Conservation (phyloP, 2,797 vertebrate genomes). For the Galagoides demidoff region DNA sequence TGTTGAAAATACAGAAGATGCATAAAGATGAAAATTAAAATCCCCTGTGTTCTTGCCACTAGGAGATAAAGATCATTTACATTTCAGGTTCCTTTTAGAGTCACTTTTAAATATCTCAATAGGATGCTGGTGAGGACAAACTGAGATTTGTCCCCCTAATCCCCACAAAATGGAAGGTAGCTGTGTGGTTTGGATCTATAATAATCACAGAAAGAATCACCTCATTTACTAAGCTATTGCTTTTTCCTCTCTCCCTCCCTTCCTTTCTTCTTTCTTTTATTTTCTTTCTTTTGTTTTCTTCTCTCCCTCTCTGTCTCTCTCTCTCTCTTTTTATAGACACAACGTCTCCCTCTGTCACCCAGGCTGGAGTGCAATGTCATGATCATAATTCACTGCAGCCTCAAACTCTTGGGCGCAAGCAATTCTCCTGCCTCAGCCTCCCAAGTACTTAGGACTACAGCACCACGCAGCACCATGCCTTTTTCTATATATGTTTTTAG, state of each 20-base stretch:
- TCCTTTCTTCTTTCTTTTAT: no score
- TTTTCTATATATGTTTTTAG: not conserved
- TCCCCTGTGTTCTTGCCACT: not conserved
- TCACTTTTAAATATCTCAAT: not conserved
- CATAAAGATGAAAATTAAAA: not conserved
- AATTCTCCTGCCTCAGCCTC: not conserved
- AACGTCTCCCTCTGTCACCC: not conserved
- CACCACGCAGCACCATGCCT: not conserved
- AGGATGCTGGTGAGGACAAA: not conserved
- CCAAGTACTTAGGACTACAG: not conserved
- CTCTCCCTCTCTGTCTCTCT: no score
- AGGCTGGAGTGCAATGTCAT: not conserved
- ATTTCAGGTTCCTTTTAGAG: not conserved
- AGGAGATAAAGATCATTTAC: not conserved
- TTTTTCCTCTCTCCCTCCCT: accelerated
- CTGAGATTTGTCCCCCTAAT: not conserved
- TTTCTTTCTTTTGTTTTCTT: not conserved
- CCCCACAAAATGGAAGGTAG: not conserved
- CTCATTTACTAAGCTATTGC: not conserved
- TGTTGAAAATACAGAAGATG: not conserved
- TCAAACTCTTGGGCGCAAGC: not conserved
- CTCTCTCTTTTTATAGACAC: not conserved
- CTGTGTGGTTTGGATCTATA: not conserved
- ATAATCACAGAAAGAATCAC: not conserved
- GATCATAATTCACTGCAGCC: not conserved